phyloP scores from a whole-genome alignment of 53 echinoderm and acorn worm species.

The Stichopus horrens region DNA sequence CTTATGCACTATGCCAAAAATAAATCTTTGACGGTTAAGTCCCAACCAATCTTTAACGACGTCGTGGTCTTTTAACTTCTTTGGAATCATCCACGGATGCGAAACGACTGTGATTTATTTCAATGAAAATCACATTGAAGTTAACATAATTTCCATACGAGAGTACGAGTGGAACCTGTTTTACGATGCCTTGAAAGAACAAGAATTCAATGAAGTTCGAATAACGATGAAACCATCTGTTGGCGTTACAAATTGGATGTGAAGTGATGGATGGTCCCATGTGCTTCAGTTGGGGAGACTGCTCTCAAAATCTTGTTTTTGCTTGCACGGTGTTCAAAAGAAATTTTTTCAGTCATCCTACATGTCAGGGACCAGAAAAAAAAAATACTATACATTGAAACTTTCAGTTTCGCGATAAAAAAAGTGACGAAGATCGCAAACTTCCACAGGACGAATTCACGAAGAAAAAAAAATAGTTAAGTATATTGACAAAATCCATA shows the following conservation, averaged over 20 bases:
- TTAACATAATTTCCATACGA: not conserved
- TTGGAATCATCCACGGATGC: not conserved
- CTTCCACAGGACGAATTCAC: constrained; percentile 25
- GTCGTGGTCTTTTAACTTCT: too few species aligned
- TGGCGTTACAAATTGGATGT: constrained; percentile 13
- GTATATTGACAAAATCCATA: constrained; percentile 38
- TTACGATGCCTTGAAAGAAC: not conserved
- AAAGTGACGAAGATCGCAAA: constrained; percentile 3
- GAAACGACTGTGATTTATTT: constrained; percentile 3
- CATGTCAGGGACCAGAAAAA: too few species aligned
- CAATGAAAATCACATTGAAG: not conserved
- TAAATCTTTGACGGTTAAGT: too few species aligned
- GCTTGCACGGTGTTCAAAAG: too few species aligned
- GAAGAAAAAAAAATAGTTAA: constrained; percentile 8
- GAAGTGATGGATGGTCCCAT: constrained; percentile 23
- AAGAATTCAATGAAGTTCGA: not conserved
- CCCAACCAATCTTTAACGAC: too few species aligned
- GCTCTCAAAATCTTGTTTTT: not conserved
- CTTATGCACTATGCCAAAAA: too few species aligned
- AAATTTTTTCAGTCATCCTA: too few species aligned
- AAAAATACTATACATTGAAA: not conserved
- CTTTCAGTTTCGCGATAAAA: not conserved
- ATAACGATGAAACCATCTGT: constrained; percentile 29
- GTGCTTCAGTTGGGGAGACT: not conserved
- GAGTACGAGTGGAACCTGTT: not conserved